phyloP scores from a whole-genome alignment of 1,140 invertebrate species.

The Diploscapter pachys region DNA sequence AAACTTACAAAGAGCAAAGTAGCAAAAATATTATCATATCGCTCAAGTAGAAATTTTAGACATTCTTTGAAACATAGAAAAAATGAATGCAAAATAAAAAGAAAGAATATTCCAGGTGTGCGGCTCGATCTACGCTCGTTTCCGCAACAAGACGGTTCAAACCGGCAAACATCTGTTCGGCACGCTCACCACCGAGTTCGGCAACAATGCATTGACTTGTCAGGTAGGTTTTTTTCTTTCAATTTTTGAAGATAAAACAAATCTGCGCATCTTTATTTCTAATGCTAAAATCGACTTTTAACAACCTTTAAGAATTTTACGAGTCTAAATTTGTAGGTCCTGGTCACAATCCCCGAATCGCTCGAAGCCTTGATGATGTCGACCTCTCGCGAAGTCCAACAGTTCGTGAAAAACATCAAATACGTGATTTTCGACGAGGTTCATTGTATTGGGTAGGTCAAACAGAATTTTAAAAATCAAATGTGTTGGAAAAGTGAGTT shows the following conservation, averaged over 20 bases:
- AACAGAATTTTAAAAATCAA: no score
- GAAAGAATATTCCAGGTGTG: constrained; percentile 49
- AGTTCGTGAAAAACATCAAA: constrained; percentile 52
- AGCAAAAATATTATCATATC: no score
- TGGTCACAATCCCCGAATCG: constrained; percentile 56
- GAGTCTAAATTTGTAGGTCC: constrained; percentile 29
- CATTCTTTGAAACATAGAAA: no score
- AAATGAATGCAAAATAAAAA: no score
- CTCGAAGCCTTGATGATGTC: constrained; percentile 51
- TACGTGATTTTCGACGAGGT: constrained; percentile 59
- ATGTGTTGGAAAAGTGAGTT: no score
- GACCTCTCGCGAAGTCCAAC: constrained; percentile 46
- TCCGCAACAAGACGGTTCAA: constrained; percentile 54
- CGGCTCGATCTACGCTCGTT: constrained; percentile 58
- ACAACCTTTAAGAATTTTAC: neutral
- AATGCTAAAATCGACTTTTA: neutral
- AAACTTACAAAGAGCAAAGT: no score
- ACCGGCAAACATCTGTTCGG: constrained; percentile 53
- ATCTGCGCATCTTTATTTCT: neutral
- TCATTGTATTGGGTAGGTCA: constrained; percentile 44
- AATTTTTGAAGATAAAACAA: neutral
- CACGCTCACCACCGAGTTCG: constrained; percentile 46
- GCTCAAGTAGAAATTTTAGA: no score
- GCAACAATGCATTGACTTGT: constrained; percentile 51
- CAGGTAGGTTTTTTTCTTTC: constrained; percentile 34